Conservation (phyloP, 2,797 vertebrate species). For the Falco rusticolus region DNA sequence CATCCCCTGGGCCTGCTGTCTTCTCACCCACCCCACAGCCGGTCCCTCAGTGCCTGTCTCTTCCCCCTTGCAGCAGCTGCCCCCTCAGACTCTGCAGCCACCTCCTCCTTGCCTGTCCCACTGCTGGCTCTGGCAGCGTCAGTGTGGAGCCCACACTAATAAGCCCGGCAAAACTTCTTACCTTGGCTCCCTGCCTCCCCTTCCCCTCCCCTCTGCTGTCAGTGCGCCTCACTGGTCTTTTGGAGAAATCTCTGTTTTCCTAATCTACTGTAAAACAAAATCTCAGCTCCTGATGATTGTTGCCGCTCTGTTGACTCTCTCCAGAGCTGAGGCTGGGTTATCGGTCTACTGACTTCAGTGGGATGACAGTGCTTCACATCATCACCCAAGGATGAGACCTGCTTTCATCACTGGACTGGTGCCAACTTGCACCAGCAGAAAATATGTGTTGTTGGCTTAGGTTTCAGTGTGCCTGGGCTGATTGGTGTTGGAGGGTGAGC, state of each 20-base stretch:
- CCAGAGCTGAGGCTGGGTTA: neutral
- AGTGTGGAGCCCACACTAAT: neutral
- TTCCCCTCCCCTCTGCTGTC: neutral
- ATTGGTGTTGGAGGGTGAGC: neutral
- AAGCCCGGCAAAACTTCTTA: neutral
- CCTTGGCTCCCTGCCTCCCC: neutral
- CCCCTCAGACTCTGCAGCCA: neutral
- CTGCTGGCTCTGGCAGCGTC: neutral
- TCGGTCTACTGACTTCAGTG: neutral
- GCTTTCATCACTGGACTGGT: neutral
- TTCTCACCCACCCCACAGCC: neutral
- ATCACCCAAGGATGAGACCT: neutral
- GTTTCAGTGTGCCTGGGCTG: neutral
- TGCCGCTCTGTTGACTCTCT: neutral
- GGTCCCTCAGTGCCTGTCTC: neutral
- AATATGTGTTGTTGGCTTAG: neutral
- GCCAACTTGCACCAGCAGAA: neutral
- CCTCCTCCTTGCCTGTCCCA: neutral
- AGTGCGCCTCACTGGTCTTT: neutral
- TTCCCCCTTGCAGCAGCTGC: neutral
- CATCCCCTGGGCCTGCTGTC: rapidly evolving
- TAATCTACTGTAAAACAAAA: conserved; percentile 25
- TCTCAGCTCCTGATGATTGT: neutral
- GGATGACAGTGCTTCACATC: neutral
- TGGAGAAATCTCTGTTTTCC: conserved; percentile 1